Evolutionary conservation across 2,888 invertebrate species (phyloP), one percentile per base, ranked within the genome.

Genomic region (Drosophila barbarae): DNA sequence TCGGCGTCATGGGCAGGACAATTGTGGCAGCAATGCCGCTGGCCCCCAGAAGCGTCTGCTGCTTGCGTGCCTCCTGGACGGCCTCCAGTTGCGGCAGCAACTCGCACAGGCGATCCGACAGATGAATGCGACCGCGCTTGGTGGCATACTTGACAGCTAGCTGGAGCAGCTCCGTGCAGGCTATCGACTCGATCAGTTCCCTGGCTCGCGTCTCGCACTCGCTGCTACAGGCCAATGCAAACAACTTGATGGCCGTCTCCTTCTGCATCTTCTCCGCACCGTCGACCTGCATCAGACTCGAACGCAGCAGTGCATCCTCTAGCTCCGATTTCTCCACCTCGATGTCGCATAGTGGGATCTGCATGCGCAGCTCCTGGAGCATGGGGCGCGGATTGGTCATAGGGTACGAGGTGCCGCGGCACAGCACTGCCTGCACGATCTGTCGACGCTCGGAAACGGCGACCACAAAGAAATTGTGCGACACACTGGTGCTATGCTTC

Each of bases 131-230:
- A 26, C 95, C 94, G 12, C 95, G 90, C 73, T 95, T 93, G 0
- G 93, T 93, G 0, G 97, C 96, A 89, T 97, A 98, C 87, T 95
- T 96, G n/a, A 95, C 93, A 1, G 96, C 97, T 36, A 97, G 90
- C 69, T 95, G 94, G 36, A 97, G 89, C 0, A 96, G 90, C 44
- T 94, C 93, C 2, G 93, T 93, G 80, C 95, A 94, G 23, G 93
- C 93, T 83, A 98, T 92, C 76, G 96, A 91, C 84, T 95, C 94
- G 88, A 96, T 95, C 18, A 98, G 90, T 89, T 98, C 98, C 49
- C 96, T 90, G 0, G 97, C 98, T 39, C 98, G 92, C 79, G 93
- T 94, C 86, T 98, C 97, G 72, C 94, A 92, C 87, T 95, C 95
- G 74, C 93, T 93, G 75, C 94, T 93, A 84, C 96, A 96, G 1